Evolutionary conservation across 2,888 invertebrate genomes (phyloP), one percentile per base, ranked within the genome.

Genomic region (Chrysolina oricalcia): DNA sequence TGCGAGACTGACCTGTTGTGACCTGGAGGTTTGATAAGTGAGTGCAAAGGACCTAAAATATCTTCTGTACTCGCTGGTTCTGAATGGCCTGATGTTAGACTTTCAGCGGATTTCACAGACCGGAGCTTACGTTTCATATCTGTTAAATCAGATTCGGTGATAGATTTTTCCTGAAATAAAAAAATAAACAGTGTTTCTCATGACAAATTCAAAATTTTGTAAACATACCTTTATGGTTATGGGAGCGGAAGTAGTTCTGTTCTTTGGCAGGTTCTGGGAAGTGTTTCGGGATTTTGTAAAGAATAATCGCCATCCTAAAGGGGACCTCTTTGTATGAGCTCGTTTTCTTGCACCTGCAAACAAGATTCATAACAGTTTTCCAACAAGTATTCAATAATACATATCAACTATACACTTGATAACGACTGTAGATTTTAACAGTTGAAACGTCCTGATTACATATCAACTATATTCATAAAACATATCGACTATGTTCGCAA

Each of bases 1-100:
- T 97, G 97, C 0, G 97, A 97, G 0, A 97, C 95, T 0, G 97
- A 97, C 65, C 94, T 91, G 80, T 91, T 91, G 81, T 91, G 91
- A 5, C 91, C 91, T 83, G 90, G 89, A 0, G 90, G 89, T 83
- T 90, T 89, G 59, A 85, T 86, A 76, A 85, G 84, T 72, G 81
- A 87, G 65, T 89, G 89, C 19, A 90, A 87, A 11, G 90, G 91
- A 21, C 89, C 89, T 64, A 91, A 83, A 62, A 87, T 85, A 74
- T 89, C 89, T 74, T 89, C 89, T 11, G 81, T 84, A 67, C 84
- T 84, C 2, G 85, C 85, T 0, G 88, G 88, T 79, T 89, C 88
- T 27, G 88, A 88, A 80, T 88, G 87, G 6, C 88, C 89, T 6
- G 90, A 90, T 15, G 90, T 90, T 65, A 94, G 88, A 82, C 93